Evolutionary conservation across 2,888 invertebrate genomes (phyloP), one percentile per base, ranked within the genome.

Genomic region (Xylota segnis): DNA sequence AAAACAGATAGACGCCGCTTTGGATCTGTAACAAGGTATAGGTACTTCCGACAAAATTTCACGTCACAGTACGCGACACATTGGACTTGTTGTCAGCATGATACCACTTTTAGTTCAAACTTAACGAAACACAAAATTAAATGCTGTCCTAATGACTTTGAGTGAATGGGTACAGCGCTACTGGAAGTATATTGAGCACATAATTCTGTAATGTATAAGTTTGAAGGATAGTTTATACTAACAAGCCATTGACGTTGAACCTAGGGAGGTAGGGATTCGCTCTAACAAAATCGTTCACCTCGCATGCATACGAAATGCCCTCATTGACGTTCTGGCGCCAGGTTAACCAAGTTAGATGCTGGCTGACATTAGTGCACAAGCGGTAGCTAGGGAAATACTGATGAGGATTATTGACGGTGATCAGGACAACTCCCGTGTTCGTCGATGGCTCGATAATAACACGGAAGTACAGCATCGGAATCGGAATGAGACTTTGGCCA

Each of bases 381-480:
- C 90, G 75, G 12, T 91, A 91, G 54, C 90, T 89, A 0, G 88
- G 87, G 5, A 90, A 70, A 3, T 89, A 89, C 70, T 89, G 50
- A 72, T 91, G 89, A 0, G 91, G 90, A 87, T 91, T 91, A 72
- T 91, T 91, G 0, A 90, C 90, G 4, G 93, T 93, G 12, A 95
- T 88, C 58, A 95, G 92, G 14, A 93, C 95, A 27, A 94, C 91
- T 3, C 94, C 95, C 14, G 91, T 90, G 18, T 92, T 88, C 0
- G 89, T 90, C 0, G 82, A 78, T 1, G 93, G 92, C 71, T 94
- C 93, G 86, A 94, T 93, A 10, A 94, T 90, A 0, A 94, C 92
- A 88, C 94, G 94, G 93, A 94, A 95, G 83, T 92, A 94, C 12
- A 94, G 72, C 88, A 91, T 92, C 0, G 94, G 94, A 10, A 94